These are phyloP conservation scores for Rhea pennata DNA, from an alignment of 2,113 vertebrate species.

Conservation along the genomic window DNA sequence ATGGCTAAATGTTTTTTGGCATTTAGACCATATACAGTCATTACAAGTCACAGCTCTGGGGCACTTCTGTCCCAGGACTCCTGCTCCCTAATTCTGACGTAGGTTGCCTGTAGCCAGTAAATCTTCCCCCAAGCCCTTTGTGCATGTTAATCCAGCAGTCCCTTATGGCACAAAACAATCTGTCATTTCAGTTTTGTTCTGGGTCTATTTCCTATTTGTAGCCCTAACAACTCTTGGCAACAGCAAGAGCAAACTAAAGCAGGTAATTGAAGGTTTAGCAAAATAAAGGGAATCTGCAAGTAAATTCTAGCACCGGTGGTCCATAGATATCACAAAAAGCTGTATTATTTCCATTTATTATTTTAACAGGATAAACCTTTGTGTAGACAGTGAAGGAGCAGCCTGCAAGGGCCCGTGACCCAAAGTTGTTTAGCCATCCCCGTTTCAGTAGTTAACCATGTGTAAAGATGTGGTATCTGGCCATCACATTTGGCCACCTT, in stretches of 20 bases:
- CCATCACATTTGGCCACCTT: background rate
- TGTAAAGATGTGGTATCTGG: background rate
- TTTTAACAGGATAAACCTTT: background rate
- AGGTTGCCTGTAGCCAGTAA: conserved; percentile 45
- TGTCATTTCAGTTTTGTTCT: conserved; percentile 61
- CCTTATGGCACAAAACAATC: conserved; percentile 49
- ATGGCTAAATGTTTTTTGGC: background rate
- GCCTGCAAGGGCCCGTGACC: background rate
- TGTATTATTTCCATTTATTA: background rate
- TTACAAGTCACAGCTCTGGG: conserved; percentile 65
- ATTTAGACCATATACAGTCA: conserved; percentile 54
- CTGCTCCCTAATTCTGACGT: conserved; percentile 41
- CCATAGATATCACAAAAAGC: background rate
- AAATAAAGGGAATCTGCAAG: background rate
- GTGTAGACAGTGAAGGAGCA: background rate
- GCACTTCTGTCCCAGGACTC: conserved; percentile 49
- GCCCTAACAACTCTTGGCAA: conserved; percentile 45
- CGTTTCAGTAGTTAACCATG: background rate
- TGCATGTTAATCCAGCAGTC: background rate
- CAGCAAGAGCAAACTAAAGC: conserved; percentile 20
- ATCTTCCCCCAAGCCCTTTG: conserved; percentile 1
- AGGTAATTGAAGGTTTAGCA: background rate
- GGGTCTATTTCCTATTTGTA: background rate
- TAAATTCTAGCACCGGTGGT: background rate
- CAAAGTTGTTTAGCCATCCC: background rate